Evolutionary conservation across 2,797 vertebrate species (phyloP), one percentile per base, ranked within the genome.

Genomic region (Odontamblyopus lacepedii): DNA sequence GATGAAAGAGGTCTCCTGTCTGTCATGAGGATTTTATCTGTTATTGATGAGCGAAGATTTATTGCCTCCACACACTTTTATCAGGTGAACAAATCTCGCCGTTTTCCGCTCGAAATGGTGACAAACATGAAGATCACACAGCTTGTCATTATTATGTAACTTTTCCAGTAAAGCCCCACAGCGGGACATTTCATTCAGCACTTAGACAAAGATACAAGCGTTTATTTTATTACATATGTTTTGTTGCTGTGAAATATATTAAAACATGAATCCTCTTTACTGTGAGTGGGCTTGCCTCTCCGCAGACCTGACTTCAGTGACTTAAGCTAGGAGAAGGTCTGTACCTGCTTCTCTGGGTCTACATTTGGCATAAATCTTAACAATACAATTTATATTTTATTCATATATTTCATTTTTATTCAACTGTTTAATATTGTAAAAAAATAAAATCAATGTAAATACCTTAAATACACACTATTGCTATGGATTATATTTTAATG

Each of bases 11-110:
- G 79, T 77, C 75, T 27, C 27, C 57, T 60, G 57, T 30, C 27
- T 30, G 15, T 2, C 26, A 16, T 60, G 2, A 9, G 7, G 13
- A 16, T 2, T 29, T 60, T 30, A 30, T 27, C 74, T 53, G 68
- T 61, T 84, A 41, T 64, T 56, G 67, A 38, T 59, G 2, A 67
- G 77, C 74, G 19, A 77, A 78, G 41, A 76, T 71, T 69, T 69
- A 62, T 83, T 72, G 64, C 76, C 68, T 35, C 83, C 73, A 74
- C 9, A 44, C 68, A 67, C 75, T 81, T 81, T 77, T 66, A 74
- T 78, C 11, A 0, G 72, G 77, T 76, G 38, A 13, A 57, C 74
- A 78, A 64, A 44, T 64, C 64, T 50, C 4, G 26, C 23, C 41
- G 35, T 41, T 63, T 26, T 44, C 19, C 12, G 23, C 11, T 41